Evolutionary conservation across 2,797 vertebrate genomes (phyloP).

Genomic region (Mycteria americana): DNA sequence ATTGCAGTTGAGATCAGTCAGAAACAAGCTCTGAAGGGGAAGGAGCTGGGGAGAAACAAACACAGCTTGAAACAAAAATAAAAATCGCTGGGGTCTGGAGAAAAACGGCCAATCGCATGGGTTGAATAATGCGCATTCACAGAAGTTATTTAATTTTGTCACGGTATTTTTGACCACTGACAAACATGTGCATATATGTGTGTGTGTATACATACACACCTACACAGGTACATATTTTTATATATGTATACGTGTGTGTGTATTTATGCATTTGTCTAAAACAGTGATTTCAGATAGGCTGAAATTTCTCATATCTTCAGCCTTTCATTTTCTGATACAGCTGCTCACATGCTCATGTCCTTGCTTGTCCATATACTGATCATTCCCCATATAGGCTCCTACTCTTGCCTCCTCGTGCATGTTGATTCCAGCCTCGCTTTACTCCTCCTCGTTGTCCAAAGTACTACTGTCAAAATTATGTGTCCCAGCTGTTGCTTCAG

Average conservation of each 20-base stretch:
- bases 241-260: background rate
- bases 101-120: background rate
- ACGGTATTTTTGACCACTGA: background rate
- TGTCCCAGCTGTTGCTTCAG: background rate
- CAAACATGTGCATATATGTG: background rate
- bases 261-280: background rate
- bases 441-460: background rate
- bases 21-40: background rate
- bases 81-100: background rate
- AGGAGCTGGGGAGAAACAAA: background rate
- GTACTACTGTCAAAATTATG: background rate
- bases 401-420: background rate
- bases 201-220: accelerated
- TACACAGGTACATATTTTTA: accelerated
- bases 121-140: background rate
- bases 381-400: background rate
- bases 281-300: background rate
- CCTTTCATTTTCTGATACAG: background rate
- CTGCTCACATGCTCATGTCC: background rate
- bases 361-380: background rate
- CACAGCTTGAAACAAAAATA: background rate
- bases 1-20: background rate
- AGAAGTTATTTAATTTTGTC: background rate
- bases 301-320: background rate
- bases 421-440: background rate